A percentile compares a stretch with the other conserved stretches of the same genome.
These are phyloP conservation scores for Morpho helenor DNA, from an alignment of 2,888 invertebrate genomes.

Conservation along the genomic window DNA sequence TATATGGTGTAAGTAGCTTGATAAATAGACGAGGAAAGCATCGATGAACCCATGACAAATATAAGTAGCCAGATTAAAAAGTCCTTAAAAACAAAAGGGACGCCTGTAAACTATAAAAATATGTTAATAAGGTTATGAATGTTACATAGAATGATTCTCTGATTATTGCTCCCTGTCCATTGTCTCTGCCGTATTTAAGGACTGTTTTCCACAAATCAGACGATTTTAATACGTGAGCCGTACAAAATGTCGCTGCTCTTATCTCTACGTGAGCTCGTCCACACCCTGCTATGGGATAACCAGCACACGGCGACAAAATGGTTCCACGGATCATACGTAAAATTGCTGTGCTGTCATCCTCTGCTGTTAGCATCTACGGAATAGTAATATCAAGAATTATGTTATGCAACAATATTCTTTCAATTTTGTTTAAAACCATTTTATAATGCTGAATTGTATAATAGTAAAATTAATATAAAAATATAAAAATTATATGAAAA, in stretches of 20 bases:
- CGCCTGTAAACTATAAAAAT: too few relatives aligned
- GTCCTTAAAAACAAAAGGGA: too few relatives aligned
- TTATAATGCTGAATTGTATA: too few relatives aligned
- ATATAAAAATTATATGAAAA: too few relatives aligned
- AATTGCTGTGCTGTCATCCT: slow-evolving; percentile 59
- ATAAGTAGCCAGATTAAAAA: too few relatives aligned
- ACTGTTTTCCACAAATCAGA: slow-evolving; percentile 49
- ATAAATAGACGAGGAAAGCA: too few relatives aligned
- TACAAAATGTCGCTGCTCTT: slow-evolving; percentile 63
- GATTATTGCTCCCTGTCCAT: slow-evolving; percentile 39
- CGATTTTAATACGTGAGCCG: slow-evolving; percentile 49
- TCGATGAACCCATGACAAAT: too few relatives aligned
- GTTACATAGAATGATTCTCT: slow-evolving; percentile 33
- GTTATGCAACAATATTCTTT: background rate
- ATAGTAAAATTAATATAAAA: too few relatives aligned
- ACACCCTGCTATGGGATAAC: slow-evolving; percentile 40
- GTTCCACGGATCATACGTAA: slow-evolving; percentile 60
- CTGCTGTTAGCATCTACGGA: slow-evolving; percentile 58
- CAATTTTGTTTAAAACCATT: too few relatives aligned
- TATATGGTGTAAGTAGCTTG: too few relatives aligned
- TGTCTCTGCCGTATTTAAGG: slow-evolving; percentile 40
- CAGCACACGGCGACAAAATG: slow-evolving; percentile 45
- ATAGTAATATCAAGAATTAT: background rate
- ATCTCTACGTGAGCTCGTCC: slow-evolving; percentile 47
- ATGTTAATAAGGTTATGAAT: background rate